Base-by-base conservation (phyloP, 2,113 vertebrate species). In the Lepisosteus osseus region DNA sequence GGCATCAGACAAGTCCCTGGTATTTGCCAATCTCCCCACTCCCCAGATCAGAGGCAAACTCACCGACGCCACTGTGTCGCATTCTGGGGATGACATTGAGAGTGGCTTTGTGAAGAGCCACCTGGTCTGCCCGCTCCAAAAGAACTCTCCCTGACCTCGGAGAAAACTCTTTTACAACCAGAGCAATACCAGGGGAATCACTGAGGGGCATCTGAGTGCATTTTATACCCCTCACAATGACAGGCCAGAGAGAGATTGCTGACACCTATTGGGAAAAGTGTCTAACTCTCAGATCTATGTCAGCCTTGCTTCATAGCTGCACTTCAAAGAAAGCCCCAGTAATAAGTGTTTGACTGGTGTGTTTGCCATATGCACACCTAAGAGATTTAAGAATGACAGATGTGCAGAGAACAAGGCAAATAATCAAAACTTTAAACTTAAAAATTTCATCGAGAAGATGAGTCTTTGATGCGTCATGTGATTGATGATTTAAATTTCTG, bases 31-130 rank as follows among this genome's bases (percentile, higher is more conserved):
- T 17, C 74, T 79, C 65, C 72, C 81, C 74, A 61, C 69, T 12
- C 65, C 68, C 43, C 72, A 86, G 86, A 88, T 87, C 87, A 89
- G 84, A 88, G 86, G 79, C 79, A 79, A 86, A 83, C 72, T 85
- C 76, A 81, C 86, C 83, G 90, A 89, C 90, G 90, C 90, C 90
- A 90, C 80, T 72, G 81, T 86, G 91, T 92, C 90, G 90, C 91
- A 91, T 93, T 91, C 91, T 91, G 83, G 78, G 80, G 86, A 93
- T 92, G 78, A 86, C 87, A 42, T 14, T 87, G 85, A 77, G 63
- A 78, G 77, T 57, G 79, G 83, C 74, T 67, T 87, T 90, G 83
- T 89, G 88, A 90, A 87, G 82, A 87, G 86, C 84, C 87, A 91
- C 88, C 88, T 91, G 90, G 88, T 85, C 79, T 85, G 57, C 77